Evolutionary conservation across 2,888 invertebrate genomes (phyloP).

Genomic region (Argyresthia goedartella): DNA sequence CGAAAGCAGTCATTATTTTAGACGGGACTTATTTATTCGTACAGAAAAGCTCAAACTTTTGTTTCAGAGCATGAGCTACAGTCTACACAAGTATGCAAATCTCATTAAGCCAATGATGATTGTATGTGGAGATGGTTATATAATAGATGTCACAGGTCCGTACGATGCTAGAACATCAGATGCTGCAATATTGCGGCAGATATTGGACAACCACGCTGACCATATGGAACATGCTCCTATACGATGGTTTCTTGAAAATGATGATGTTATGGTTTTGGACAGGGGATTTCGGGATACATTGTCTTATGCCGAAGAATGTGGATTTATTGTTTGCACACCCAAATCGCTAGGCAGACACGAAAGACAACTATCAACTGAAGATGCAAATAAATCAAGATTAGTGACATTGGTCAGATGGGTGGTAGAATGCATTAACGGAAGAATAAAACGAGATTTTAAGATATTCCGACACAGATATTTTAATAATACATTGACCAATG

Average conservation of each 20-base stretch:
- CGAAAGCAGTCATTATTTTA: conserved; percentile 9
- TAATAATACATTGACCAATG: neutral
- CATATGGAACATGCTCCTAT: neutral
- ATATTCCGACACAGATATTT: conserved; percentile 5
- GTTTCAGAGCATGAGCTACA: conserved; percentile 10
- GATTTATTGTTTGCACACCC: conserved; percentile 7
- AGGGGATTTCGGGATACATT: conserved; percentile 7
- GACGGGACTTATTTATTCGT: conserved; percentile 14
- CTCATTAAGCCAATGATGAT: neutral
- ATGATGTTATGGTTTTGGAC: conserved; percentile 5
- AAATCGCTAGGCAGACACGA: conserved; percentile 7
- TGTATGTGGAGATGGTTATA: conserved; percentile 5
- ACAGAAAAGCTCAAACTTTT: conserved; percentile 9
- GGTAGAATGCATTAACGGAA: conserved; percentile 11
- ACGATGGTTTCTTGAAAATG: neutral
- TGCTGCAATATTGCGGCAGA: neutral
- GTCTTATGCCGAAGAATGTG: conserved; percentile 6
- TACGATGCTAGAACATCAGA: conserved; percentile 8
- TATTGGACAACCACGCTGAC: neutral
- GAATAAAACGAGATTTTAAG: conserved; percentile 14
- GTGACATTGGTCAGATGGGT: conserved; percentile 6
- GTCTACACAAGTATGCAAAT: conserved; percentile 1
- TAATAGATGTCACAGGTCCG: conserved; percentile 11
- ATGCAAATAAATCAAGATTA: conserved; percentile 7
- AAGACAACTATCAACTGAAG: conserved; percentile 9